Evolutionary conservation across 2,113 vertebrate genomes (phyloP), one percentile per base, ranked within the genome.

Genomic region (Irena cyanogastra): DNA sequence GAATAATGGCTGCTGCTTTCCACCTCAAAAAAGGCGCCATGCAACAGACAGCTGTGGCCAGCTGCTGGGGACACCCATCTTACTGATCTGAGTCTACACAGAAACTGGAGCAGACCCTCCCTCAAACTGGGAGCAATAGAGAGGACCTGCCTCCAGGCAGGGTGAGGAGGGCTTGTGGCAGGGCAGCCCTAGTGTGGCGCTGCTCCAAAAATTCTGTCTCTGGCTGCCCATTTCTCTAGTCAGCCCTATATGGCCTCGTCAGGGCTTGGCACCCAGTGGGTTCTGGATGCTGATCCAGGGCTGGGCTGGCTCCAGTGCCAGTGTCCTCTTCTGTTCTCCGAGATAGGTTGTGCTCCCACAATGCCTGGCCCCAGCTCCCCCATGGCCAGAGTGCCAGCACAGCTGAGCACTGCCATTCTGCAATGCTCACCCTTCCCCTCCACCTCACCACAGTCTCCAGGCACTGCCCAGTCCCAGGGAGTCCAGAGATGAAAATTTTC

Each of bases 101-200:
- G 83, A 60, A 33, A 24, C 26, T 64, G 49, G 13, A 23, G 23
- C 20, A 65, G 66, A 53, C 12, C 24, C 9, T 65, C 27, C 42
- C 20, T 83, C 0, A 0, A 11, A 39, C 54, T 0, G 0, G 10
- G 19, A 68, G 13, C 3, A 16, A 64, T 0, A 6, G 53, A 72
- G 24, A 91, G 52, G 65, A 64, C 39, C 54, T 77, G 59, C 45
- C 37, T 33, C 41, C 37, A 37, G 52, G 44, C 60, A 81, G 31
- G 23, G 39, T 2, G 5, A 85, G 41, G 12, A 82, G 13, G 14
- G 37, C 24, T 75, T 37, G 27, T 21, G n/a, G 53, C 70, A 84
- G 41, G 21, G 37, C 44, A 93, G 74, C 26, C 19, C 33, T 1
- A 3, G 11, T 15, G 12, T 2, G 5, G 31, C 35, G 21, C 41